Base-by-base conservation (phyloP, 2,888 invertebrate genomes). In the Molorchus minor region DNA sequence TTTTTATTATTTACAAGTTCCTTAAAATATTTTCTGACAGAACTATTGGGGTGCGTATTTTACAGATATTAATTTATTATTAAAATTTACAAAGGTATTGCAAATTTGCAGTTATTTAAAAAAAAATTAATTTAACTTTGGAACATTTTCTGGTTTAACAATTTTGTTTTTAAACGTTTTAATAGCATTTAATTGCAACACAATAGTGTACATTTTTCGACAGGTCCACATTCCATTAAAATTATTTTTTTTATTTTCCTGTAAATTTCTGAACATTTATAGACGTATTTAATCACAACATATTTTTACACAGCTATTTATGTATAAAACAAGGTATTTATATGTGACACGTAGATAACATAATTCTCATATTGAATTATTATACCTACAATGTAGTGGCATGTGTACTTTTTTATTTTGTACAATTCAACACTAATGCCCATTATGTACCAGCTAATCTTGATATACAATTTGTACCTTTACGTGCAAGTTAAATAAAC, bases 271-370 rank as follows among this genome's bases (percentile, higher is more conserved):
- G 56, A 66, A 65, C 62, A 68, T 65, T 61, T 61, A 53, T 68
- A 64, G 61, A 67, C 71, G 71, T 71, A 69, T 70, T 71, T 70
- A 69, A 70, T 70, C 71, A 69, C 70, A 64, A 70, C 71, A 73
- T 73, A 73, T 73, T 73, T 73, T 73, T 73, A 73, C 73, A 73
- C 73, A 69, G 70, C 68, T 73, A 68, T 71, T 70, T 71, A 69
- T 71, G 71, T 71, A 73, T 68, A 71, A 71, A 70, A 56, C 63
- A 69, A 64, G 59, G 56, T 61, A 60, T 58, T 61, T 40, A 49
- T 60, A 61, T 53, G 61, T 55, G 59, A 62, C 51, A 49, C 17
- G 51, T 55, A 46, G 61, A 20, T 54, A 56, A 63, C 59, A 59
- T 62, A 57, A 57, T 63, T 63, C 62, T 61, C 52, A 60, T 62